These are phyloP conservation scores for Lagria hirta DNA, from an alignment of 2,888 invertebrate species.

Conservation along the genomic window DNA sequence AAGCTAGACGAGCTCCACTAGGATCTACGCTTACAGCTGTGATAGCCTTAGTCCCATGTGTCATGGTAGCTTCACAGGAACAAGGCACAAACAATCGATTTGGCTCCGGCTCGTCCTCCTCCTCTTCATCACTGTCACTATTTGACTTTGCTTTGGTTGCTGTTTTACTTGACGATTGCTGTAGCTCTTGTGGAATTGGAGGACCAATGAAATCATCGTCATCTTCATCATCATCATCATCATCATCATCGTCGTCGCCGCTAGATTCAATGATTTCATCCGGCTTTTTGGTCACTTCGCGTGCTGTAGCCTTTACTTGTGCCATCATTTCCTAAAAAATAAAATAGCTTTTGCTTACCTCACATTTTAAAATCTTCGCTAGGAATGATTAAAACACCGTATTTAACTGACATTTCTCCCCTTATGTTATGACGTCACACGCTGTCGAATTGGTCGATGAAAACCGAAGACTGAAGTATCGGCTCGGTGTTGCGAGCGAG, in stretches of 20 bases:
- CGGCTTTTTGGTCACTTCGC: constrained; percentile 52
- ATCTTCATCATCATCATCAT: constrained; percentile 46
- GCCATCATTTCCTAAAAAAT: constrained; percentile 58
- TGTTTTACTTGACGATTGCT: constrained; percentile 12
- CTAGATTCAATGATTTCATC: constrained; percentile 31
- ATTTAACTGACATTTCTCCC: too few relatives aligned
- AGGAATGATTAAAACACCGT: too few relatives aligned
- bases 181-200: constrained; percentile 54
- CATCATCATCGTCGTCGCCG: constrained; percentile 33
- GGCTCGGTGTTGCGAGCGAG: too few relatives aligned
- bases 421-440: too few relatives aligned
- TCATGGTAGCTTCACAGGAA: constrained; percentile 77
- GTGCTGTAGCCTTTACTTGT: constrained; percentile 56
- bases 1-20: constrained; percentile 78
- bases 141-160: constrained; percentile 37
- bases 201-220: constrained; percentile 66
- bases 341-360: too few relatives aligned
- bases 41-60: constrained; percentile 88
- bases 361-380: too few relatives aligned
- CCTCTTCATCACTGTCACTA: constrained; percentile 42
- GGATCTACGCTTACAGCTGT: constrained; percentile 91
- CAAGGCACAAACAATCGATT: constrained; percentile 68
- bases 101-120: constrained; percentile 47
- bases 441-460: too few relatives aligned
- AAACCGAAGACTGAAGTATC: too few relatives aligned